Conservation (phyloP, 2,113 vertebrate species). For the Syrrhaptes paradoxus region DNA sequence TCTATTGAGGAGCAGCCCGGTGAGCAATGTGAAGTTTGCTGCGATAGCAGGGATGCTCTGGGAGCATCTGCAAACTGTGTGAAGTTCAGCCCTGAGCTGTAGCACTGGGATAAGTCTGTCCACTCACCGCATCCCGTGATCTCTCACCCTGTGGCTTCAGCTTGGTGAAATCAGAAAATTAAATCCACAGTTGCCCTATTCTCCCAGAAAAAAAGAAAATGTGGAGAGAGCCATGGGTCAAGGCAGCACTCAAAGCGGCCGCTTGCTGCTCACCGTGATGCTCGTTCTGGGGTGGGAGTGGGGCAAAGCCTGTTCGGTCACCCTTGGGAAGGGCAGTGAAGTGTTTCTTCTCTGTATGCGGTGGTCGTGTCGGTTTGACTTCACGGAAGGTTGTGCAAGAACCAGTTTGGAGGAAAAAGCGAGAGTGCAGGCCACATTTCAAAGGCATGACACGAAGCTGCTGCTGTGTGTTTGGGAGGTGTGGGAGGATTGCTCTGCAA, state of each 20-base stretch:
- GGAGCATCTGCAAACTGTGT: not conserved
- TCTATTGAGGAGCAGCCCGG: not conserved
- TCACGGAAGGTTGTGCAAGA: not conserved
- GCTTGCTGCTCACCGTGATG: accelerated
- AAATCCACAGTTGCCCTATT: not conserved
- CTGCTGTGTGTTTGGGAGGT: not conserved
- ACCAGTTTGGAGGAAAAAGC: not conserved
- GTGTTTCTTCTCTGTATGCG: not conserved
- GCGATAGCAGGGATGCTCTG: no score
- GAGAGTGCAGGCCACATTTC: not conserved
- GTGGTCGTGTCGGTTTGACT: not conserved
- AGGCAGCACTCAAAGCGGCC: not conserved
- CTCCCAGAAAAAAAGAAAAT: not conserved
- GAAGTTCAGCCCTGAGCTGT: not conserved
- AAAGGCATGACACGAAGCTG: not conserved
- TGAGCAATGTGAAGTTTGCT: not conserved
- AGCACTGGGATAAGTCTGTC: not conserved
- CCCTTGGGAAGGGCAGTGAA: not conserved
- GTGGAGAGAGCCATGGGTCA: not conserved
- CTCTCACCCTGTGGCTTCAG: not conserved
- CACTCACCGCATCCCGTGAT: not conserved
- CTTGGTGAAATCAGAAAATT: not conserved
- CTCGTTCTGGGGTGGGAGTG: not conserved
- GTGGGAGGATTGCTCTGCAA: slow-evolving; percentile 16
- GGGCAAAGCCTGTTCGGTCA: not conserved